Conservation (phyloP, 2,888 invertebrate species). For the Drosophila nr. perissopoda region DNA sequence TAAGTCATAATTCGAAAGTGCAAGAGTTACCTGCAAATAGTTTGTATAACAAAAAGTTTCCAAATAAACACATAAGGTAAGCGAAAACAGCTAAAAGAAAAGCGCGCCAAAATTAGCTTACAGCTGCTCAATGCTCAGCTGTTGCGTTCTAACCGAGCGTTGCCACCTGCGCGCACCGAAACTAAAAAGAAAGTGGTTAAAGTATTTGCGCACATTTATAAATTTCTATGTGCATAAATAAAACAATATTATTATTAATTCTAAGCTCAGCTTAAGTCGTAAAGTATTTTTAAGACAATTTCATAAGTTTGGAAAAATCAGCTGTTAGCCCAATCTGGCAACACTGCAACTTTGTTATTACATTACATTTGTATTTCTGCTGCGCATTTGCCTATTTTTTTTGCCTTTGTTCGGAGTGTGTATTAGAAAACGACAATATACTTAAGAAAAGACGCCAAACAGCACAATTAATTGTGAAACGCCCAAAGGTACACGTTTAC, state of each 20-base stretch:
- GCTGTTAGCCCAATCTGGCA: conserved; percentile 64
- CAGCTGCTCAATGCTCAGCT: conserved; percentile 47
- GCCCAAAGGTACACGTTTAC: conserved; percentile 47
- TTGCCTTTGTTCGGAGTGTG: conserved; percentile 74
- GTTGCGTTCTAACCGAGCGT: conserved; percentile 43
- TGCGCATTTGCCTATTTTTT: conserved; percentile 73
- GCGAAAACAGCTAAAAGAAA: conserved; percentile 42
- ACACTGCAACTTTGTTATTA: conserved; percentile 68
- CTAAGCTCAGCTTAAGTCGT: neutral
- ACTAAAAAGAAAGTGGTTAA: neutral
- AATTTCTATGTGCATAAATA: neutral
- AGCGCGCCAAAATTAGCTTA: conserved; percentile 66
- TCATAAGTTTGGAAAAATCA: conserved; percentile 45
- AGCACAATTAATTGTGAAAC: conserved; percentile 49
- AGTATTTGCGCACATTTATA: neutral
- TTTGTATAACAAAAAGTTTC: conserved; percentile 3
- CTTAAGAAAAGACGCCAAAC: conserved; percentile 50
- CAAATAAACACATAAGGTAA: conserved; percentile 38
- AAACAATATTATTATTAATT: neutral
- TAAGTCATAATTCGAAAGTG: rapidly evolving
- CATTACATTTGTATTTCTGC: conserved; percentile 80
- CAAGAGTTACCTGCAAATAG: neutral
- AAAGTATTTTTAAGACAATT: neutral
- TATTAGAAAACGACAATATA: conserved; percentile 63
- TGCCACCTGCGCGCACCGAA: conserved; percentile 41